Percentiles rank a stretch among this genome's conserved stretches.
phyloP scores from a whole-genome alignment of 2,113 vertebrate genomes.

The Mus musculus region GRCm39 chrX:82070501-82071000 shows the following conservation, averaged over 20 bases:
- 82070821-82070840: not conserved
- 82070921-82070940: too few relatives aligned
- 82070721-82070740: conserved; percentile 43
- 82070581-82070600: not conserved
- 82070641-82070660: not conserved
- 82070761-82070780: not conserved
- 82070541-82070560: not conserved
- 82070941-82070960: too few relatives aligned
- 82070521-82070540: conserved; percentile 30
- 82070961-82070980: not conserved
- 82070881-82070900: not conserved
- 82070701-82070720: not conserved
- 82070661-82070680: conserved; percentile 8
- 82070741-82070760: not conserved
- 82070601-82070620: not conserved
- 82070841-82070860: not conserved
- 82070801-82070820: not conserved
- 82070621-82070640: conserved; percentile 33
- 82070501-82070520: not conserved
- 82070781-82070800: conserved; percentile 21
- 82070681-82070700: not conserved
- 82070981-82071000: not conserved
- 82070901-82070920: too few relatives aligned
- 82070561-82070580: not conserved
- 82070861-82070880: not conserved